These are phyloP conservation scores for Limnephilus marmoratus DNA, from an alignment of 2,888 invertebrate species.

Conservation along the genomic window DNA sequence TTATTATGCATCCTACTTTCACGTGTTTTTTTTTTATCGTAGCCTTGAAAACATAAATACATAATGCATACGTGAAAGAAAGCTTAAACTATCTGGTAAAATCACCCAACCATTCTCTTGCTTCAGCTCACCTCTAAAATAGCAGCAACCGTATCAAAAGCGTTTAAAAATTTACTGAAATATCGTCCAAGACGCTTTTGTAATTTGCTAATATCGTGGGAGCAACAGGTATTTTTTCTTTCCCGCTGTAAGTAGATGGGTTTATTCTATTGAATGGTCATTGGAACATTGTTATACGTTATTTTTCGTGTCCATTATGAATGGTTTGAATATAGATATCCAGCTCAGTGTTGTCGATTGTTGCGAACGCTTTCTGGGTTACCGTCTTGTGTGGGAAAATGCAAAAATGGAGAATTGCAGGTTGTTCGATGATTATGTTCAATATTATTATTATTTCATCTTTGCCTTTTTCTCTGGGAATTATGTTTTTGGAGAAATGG, in stretches of 20 bases:
- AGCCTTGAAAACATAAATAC: background rate
- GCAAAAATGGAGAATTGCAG: background rate
- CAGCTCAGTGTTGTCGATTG: conserved; percentile 26
- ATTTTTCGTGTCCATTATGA: conserved; percentile 38
- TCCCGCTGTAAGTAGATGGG: background rate
- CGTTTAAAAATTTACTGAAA: background rate
- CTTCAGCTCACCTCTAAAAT: background rate
- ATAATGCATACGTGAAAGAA: background rate
- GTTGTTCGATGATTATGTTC: background rate
- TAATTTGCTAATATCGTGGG: conserved; percentile 16
- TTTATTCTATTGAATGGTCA: conserved; percentile 18
- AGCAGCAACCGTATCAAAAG: background rate
- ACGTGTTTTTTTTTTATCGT: background rate
- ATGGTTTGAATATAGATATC: conserved; percentile 10
- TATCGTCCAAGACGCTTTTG: background rate
- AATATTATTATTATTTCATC: background rate
- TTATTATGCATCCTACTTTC: background rate
- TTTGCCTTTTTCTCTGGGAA: conserved; percentile 4
- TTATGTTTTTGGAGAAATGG: conserved; percentile 13
- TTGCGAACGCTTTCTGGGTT: conserved; percentile 25
- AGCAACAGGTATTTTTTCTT: conserved; percentile 26
- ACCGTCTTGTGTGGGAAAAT: conserved; percentile 37
- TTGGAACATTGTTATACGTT: conserved; percentile 25
- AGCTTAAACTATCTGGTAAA: background rate
- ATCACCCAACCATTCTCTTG: background rate